Conservation (phyloP, 2,888 invertebrate species). For the Leptopilina drosophilae region DNA sequence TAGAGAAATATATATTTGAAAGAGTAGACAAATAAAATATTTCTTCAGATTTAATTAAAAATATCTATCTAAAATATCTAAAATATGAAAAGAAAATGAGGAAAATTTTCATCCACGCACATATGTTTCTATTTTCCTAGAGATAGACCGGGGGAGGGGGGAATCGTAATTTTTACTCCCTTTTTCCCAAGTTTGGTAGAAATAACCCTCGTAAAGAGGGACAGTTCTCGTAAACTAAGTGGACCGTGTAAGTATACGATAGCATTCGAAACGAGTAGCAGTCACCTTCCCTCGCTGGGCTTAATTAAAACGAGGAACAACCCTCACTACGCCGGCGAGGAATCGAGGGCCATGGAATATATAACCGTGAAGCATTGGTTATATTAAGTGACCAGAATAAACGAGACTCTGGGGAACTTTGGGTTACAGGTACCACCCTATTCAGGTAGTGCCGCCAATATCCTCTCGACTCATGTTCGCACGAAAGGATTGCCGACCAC, state of each 20-base stretch:
- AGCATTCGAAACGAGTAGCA: conserved; percentile 53
- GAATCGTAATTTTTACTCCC: conserved; percentile 28
- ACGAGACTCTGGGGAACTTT: conserved; percentile 74
- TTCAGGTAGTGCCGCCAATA: neutral
- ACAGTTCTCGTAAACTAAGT: conserved; percentile 38
- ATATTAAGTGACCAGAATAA: conserved; percentile 75
- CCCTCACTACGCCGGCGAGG: conserved; percentile 46
- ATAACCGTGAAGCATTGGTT: conserved; percentile 60
- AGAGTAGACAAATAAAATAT: too few relatives aligned
- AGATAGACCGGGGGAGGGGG: neutral
- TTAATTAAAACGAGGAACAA: conserved; percentile 75
- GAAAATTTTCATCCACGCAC: neutral
- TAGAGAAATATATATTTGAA: too few relatives aligned
- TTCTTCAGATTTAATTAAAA: too few relatives aligned
- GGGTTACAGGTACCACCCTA: conserved; percentile 45
- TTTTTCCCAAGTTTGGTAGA: conserved; percentile 26
- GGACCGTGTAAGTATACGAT: conserved; percentile 41
- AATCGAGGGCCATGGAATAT: conserved; percentile 45
- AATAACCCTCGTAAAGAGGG: conserved; percentile 29
- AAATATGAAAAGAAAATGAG: too few relatives aligned
- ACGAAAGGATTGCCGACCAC: conserved; percentile 57
- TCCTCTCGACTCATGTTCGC: conserved; percentile 53
- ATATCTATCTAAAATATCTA: too few relatives aligned
- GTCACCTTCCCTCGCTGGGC: conserved; percentile 58
- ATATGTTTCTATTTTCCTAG: neutral